Evolutionary conservation across 1,140 invertebrate species (phyloP), one percentile per base, ranked within the genome.

Genomic region (Trinorchestia longiramus): DNA sequence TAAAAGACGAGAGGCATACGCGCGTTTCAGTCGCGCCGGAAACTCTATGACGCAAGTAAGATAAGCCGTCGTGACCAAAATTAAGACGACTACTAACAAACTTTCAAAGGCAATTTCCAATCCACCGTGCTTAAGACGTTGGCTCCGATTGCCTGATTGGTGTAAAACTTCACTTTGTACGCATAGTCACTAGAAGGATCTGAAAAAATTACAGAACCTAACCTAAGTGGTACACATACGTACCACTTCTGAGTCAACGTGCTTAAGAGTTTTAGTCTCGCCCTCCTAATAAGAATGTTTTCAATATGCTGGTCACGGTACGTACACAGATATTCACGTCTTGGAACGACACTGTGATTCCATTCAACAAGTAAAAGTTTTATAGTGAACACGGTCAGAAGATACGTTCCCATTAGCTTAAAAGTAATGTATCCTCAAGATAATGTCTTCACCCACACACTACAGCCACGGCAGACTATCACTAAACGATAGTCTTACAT

Each of bases 21-120:
- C 62, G 36, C 62, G 62, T 77, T 77, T 77, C 62, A 77, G 62
- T 77, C 62, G 15, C 88, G 88, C n/a, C 88, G 88, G 88, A 90
- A 90, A 90, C 43, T 43, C 40, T 17, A 90, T 90, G 88, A 90
- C 88, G 88, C 43, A 90, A 90, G 62, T 36, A 91, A 53, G 95
- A 96, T 53, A 94, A 57, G 95, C 4, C 41, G n/a, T 90, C 44
- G 44, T 45, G 87, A 92, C 90, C n/a, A 42, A 90, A 90, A 90
- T 41, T 90, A 41, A 90, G 62, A 77, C 36, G 28, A 19, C 19
- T 53, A 53, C 62, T 77, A 36, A 77, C 15, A 28, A 77, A 77
- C 15, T 77, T 77, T 77, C 28, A 11, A 77, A 19, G 28, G 62
- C 62, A 77, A 23, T 77, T 77, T 28, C 28, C 62, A 77, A 77